Evolutionary conservation across 2,888 invertebrate genomes (phyloP), one percentile per base, ranked within the genome.

Genomic region (Chaetogeoica ovagalla): DNA sequence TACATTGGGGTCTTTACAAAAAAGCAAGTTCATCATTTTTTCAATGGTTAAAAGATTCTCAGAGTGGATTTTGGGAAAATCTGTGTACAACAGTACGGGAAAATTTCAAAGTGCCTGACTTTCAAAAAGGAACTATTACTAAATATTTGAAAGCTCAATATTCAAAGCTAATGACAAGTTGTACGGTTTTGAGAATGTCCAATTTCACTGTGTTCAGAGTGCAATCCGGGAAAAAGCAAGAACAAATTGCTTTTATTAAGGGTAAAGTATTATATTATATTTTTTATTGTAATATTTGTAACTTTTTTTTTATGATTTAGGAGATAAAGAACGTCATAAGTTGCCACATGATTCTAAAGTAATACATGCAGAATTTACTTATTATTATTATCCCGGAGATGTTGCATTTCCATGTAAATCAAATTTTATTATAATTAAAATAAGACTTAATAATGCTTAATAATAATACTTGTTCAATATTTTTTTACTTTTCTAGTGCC

Each of bases 341-440:
- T 88, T 97, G 83, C 98, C 98, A 1, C 92, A 93, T 15, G 96
- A 97, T 85, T 93, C 95, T 84, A 94, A 95, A 23, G 91, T 97
- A 48, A 86, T 98, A n/a, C 98, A 98, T 87, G 93, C 97, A 0
- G 98, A 99, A 86, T 93, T 97, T 83, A 96, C 96, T 0, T 95
- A 95, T 86, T 98, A 96, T 87, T 98, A 98, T 86, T 97, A 97
- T 86, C 97, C 97, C 0, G 95, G 94, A 66, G 95, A 95, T 85
- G 90, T 92, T 81, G 92, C 92, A 84, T 95, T 95, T 88, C 95
- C 96, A 85, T 88, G 95, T 95, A 89, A 89, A 90, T 88, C 82
- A 19, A 66, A 48, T 71, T 81, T 82, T 60, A 11, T 37, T 66
- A 30, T 71, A 68, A 82, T 52, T 75, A 37, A 48, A 65, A 62